Conservation (phyloP, 2,888 invertebrate species). For the Hecatera dysodea region DNA sequence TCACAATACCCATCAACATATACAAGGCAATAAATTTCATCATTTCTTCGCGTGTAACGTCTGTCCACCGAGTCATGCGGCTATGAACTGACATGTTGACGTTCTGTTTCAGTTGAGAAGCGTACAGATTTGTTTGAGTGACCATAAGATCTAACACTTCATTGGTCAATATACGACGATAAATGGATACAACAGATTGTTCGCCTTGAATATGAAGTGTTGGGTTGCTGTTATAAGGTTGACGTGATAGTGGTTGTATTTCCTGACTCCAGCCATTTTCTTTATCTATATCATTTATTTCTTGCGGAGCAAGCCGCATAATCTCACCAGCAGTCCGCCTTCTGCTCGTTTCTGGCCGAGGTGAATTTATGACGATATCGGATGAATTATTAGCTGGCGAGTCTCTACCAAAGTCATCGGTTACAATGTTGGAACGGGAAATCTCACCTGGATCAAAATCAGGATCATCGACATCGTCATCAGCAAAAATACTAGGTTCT, state of each 20-base stretch:
- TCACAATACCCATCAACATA: constrained; percentile 44
- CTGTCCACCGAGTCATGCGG: constrained; percentile 46
- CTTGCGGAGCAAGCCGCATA: constrained; percentile 36
- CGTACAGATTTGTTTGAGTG: constrained; percentile 48
- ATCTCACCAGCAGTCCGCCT: constrained; percentile 39
- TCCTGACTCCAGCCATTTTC: constrained; percentile 37
- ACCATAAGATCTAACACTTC: constrained; percentile 48
- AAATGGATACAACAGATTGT: constrained; percentile 53
- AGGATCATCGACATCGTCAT: constrained; percentile 28
- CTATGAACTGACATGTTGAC: constrained; percentile 28
- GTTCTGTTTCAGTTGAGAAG: constrained; percentile 47
- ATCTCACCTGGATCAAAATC: constrained; percentile 40
- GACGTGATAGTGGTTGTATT: constrained; percentile 30
- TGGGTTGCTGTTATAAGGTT: constrained; percentile 31
- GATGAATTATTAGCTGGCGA: constrained; percentile 31
- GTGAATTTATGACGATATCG: constrained; percentile 33
- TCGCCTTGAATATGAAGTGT: constrained; percentile 47
- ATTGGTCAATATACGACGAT: constrained; percentile 48
- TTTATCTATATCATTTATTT: constrained; percentile 38
- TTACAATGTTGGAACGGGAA: constrained; percentile 32
- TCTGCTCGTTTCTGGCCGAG: constrained; percentile 31
- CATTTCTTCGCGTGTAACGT: constrained; percentile 45
- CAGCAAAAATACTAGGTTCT: constrained; percentile 39
- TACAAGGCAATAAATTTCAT: constrained; percentile 51
- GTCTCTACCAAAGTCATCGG: constrained; percentile 39